Conservation (phyloP, 2,888 invertebrate genomes). For the Venusia cambrica region DNA sequence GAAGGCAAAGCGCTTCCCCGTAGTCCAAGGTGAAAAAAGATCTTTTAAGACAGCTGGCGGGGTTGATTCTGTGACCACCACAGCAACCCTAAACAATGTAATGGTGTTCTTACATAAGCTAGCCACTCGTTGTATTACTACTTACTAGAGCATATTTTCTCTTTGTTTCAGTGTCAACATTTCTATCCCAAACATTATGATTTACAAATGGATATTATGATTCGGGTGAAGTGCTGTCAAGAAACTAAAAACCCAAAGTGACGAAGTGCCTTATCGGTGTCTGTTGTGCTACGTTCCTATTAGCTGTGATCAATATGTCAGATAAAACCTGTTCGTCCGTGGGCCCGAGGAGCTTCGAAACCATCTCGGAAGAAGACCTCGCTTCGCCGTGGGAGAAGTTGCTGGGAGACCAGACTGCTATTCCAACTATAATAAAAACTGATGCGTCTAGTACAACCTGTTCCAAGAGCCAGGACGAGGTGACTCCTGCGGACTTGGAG, state of each 20-base stretch:
- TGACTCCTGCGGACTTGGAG: conserved; percentile 61
- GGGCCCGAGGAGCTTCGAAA: conserved; percentile 76
- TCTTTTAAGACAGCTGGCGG: too few species aligned
- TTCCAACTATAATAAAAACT: conserved; percentile 73
- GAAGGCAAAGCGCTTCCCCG: too few species aligned
- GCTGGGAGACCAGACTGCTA: conserved; percentile 66
- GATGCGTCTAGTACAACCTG: conserved; percentile 68
- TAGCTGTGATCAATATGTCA: conserved; percentile 60
- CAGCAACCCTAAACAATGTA: too few species aligned
- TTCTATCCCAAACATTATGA: conserved; percentile 81
- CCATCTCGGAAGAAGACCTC: conserved; percentile 74
- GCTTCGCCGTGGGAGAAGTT: conserved; percentile 75
- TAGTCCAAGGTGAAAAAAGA: too few species aligned
- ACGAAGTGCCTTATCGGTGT: conserved; percentile 77
- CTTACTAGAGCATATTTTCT: too few species aligned
- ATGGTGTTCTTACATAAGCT: too few species aligned
- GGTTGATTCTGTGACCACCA: too few species aligned
- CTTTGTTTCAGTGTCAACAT: conserved; percentile 80
- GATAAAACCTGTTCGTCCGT: conserved; percentile 75
- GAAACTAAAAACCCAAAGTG: conserved; percentile 81
- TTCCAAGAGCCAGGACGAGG: conserved; percentile 53
- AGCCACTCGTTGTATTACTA: too few species aligned
- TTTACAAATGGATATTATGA: conserved; percentile 82
- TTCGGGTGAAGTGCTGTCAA: conserved; percentile 81
- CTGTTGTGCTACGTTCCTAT: conserved; percentile 73